Base-by-base conservation (phyloP, 2,113 vertebrate genomes). In the Phyllostomus hastatus region DNA sequence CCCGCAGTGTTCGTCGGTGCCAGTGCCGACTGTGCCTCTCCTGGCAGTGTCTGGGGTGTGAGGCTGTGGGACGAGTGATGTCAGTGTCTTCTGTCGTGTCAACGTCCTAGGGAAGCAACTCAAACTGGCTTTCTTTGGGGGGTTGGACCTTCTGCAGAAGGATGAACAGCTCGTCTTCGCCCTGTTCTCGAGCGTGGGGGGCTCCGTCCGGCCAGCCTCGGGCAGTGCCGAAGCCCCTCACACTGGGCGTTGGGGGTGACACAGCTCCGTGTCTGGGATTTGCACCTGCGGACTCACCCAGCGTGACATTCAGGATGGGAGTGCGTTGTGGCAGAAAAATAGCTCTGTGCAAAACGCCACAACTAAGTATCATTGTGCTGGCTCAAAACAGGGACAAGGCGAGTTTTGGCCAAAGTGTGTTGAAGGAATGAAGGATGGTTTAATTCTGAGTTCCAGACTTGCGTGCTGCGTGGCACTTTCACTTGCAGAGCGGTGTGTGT, bases 81-180 rank as follows among this genome's bases (percentile, higher is more conserved):
- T 85, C 43, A 61, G 38, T 31, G 83, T 84, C 46, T 87, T 89
- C 38, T 92, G 28, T 79, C 64, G 14, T 41, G 81, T 89, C 48
- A 50, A 19, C 72, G 92, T 86, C 28, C 57, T 41, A 52, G 75
- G 69, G 48, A 90, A 84, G 28, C 82, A 76, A 83, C 19, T 48
- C 12, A 16, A 84, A 80, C n/a, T 52, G 3, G 2, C 61, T 94
- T 86, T 70, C 52, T 81, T 91, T 85, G 59, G 15, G 41, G 50
- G n/a, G 69, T 72, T 48, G 79, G 54, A 80, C 31, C 43, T 81
- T 80, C 79, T 95, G 81, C 38, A 72, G 20, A 96, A 94, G 72
- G 41, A 95, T 92, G 75, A 64, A 28, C 41, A 69, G 4, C 17
- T 15, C 66, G 16, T 57, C 82, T 22, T 69, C 67, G 24, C 57